phyloP scores from a whole-genome alignment of 2,888 invertebrate species.

The Sylvicola fuscatus region DNA sequence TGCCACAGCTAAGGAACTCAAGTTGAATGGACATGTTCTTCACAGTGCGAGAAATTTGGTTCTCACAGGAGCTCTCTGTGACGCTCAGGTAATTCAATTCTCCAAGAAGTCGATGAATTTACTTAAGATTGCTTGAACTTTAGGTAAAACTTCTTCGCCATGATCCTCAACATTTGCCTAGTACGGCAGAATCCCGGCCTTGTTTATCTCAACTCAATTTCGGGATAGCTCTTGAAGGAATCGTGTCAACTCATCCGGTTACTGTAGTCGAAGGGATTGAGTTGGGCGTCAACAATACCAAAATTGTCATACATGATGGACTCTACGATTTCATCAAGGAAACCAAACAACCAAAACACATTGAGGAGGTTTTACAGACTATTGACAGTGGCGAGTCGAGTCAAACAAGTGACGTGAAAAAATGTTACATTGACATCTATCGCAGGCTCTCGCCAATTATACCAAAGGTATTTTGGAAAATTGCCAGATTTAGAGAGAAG shows the following conservation, averaged over 20 bases:
- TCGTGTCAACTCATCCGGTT: constrained; percentile 61
- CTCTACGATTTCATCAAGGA: constrained; percentile 28
- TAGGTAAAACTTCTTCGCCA: constrained; percentile 7
- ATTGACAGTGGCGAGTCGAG: neutral
- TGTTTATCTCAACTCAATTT: constrained; percentile 53
- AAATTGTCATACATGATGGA: constrained; percentile 28
- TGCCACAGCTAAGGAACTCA: constrained; percentile 45
- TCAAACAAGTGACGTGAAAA: neutral
- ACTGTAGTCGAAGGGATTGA: constrained; percentile 54
- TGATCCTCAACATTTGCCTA: neutral
- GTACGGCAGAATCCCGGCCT: constrained; percentile 15
- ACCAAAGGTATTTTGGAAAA: constrained; percentile 39
- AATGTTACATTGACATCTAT: constrained; percentile 28
- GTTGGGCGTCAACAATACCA: constrained; percentile 26
- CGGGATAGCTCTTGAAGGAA: constrained; percentile 52
- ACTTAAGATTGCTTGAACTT: constrained; percentile 1
- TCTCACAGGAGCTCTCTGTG: constrained; percentile 48
- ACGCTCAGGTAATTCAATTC: constrained; percentile 29
- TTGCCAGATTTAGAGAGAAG: constrained; percentile 1
- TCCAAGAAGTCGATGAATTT: constrained; percentile 1
- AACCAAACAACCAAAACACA: constrained; percentile 15
- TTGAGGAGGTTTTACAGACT: constrained; percentile 5
- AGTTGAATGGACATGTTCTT: constrained; percentile 43
- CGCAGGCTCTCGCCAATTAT: constrained; percentile 51
- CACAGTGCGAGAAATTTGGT: constrained; percentile 46